Conservation (phyloP, 2,113 vertebrate genomes). For the Neotoma lepida region DNA sequence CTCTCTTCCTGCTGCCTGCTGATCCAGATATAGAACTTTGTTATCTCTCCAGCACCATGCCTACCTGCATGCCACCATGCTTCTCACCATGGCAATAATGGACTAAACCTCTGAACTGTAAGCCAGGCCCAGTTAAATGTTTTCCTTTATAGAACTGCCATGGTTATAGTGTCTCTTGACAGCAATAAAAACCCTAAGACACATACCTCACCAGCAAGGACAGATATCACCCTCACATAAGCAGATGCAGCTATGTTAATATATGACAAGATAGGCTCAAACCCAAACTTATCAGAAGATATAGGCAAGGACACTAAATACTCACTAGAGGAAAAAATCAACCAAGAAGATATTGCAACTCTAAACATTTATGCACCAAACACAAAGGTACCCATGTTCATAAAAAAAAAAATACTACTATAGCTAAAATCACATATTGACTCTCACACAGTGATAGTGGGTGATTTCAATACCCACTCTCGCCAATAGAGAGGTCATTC, state of each 20-base stretch:
- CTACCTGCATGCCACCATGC: too few relatives aligned
- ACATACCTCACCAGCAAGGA: background rate
- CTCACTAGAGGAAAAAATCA: background rate
- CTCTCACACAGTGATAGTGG: background rate
- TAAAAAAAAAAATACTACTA: background rate
- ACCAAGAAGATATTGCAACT: background rate
- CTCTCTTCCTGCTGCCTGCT: too few relatives aligned
- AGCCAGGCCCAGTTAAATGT: too few relatives aligned
- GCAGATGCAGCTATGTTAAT: background rate
- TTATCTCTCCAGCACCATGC: too few relatives aligned
- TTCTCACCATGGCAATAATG: too few relatives aligned
- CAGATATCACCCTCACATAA: background rate
- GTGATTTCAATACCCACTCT: background rate
- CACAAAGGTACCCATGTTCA: background rate
- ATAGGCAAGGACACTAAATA: background rate
- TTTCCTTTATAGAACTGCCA: too few relatives aligned
- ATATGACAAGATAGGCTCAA: background rate
- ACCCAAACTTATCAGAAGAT: background rate
- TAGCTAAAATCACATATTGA: background rate
- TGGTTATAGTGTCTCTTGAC: too few relatives aligned
- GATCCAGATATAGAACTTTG: too few relatives aligned
- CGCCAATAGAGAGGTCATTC: background rate
- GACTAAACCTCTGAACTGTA: too few relatives aligned
- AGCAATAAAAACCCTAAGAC: too few relatives aligned
- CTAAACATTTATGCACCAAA: background rate